A percentile compares a stretch with the other conserved stretches of the same genome.
Evolutionary conservation across 1,140 invertebrate species (phyloP).

Genomic region (Leptopilina boulardi): DNA sequence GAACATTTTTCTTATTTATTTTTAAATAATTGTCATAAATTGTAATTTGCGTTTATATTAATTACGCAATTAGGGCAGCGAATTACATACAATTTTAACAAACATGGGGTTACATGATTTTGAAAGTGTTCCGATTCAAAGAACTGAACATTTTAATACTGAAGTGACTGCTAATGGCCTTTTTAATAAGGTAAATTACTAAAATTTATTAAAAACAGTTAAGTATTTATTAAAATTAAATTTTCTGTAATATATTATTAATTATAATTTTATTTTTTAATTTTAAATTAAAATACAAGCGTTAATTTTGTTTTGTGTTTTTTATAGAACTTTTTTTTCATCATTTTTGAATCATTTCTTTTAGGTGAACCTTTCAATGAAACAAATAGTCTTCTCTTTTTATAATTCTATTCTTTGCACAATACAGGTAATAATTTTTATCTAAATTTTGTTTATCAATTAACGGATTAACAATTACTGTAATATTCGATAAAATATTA

Average conservation of each 20-base stretch:
- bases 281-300: too few species aligned
- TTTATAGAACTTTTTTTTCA: constrained; percentile 41
- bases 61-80: constrained; percentile 62
- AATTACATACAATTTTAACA: constrained; percentile 62
- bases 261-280: too few species aligned
- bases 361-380: background rate
- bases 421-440: constrained; percentile 42
- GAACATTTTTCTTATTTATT: background rate
- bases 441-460: background rate
- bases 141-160: constrained; percentile 30
- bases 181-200: constrained; percentile 44
- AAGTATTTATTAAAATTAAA: too few species aligned
- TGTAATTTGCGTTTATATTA: constrained; percentile 30
- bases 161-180: constrained; percentile 33
- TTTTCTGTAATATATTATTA: too few species aligned
- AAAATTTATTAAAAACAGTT: constrained; percentile 3
- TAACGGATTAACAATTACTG: background rate
- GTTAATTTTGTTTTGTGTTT: constrained; percentile 43
- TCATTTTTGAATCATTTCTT: constrained; percentile 27
- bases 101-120: constrained; percentile 68
- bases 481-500: background rate
- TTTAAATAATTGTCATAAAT: constrained; percentile 16
- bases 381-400: background rate
- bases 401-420: constrained; percentile 38
- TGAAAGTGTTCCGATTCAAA: constrained; percentile 56